These are phyloP conservation scores for Pholis gunnellus DNA, from an alignment of 2,113 vertebrate genomes.

Conservation along the genomic window DNA sequence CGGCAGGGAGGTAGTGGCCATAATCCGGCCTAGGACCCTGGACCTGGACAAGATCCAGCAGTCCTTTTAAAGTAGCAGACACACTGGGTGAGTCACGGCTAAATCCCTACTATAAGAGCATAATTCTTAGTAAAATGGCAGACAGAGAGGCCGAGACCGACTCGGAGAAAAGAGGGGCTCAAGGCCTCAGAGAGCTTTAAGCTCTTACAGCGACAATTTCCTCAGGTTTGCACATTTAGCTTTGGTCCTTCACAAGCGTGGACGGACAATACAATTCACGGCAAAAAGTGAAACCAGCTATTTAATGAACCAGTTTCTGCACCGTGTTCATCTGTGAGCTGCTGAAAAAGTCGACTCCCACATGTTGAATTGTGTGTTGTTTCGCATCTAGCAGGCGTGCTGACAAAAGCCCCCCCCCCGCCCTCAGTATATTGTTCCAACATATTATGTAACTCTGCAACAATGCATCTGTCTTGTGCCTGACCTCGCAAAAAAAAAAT, in stretches of 20 bases:
- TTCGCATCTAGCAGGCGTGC: conserved; percentile 21
- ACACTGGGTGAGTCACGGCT: conserved; percentile 30
- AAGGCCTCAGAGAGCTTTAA: conserved; percentile 13
- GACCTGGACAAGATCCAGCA: conserved; percentile 56
- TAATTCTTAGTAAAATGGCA: conserved; percentile 23
- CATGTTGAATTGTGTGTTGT: conserved; percentile 34
- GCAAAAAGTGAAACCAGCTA: not conserved
- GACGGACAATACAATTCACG: not conserved
- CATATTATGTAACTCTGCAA: conserved; percentile 61
- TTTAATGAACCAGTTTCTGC: not conserved
- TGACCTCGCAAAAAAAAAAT: conserved; percentile 10
- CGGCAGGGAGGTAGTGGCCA: not conserved
- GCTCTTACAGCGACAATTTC: conserved; percentile 18
- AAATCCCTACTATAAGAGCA: conserved; percentile 10
- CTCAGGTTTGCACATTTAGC: conserved; percentile 12
- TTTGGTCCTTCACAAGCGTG: not conserved
- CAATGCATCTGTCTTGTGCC: conserved; percentile 38
- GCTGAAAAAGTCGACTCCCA: conserved; percentile 36
- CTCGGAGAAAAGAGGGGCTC: conserved; percentile 3
- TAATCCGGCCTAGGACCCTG: conserved; percentile 1
- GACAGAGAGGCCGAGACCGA: not conserved
- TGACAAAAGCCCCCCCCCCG: conserved; percentile 25
- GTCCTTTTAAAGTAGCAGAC: conserved; percentile 68
- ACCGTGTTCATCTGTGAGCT: conserved; percentile 6
- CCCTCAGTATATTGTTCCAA: conserved; percentile 44